Base-by-base conservation (phyloP, 1,140 invertebrate species). In the Portunus trituberculatus region DNA sequence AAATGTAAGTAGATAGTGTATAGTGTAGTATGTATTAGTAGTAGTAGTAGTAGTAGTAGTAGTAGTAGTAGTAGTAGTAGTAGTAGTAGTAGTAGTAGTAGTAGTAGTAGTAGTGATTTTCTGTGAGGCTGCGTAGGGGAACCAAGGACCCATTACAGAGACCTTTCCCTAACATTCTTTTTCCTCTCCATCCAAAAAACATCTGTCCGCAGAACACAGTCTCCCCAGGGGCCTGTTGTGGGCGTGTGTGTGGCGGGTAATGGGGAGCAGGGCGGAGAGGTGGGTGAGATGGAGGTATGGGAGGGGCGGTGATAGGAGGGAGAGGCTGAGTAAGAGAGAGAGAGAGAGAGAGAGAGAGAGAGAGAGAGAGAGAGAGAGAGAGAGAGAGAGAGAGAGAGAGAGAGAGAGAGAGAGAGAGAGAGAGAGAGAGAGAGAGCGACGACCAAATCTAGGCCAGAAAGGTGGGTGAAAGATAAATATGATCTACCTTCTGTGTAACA, bases 41-140 rank as follows among this genome's bases (percentile, higher is more conserved):
- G 59, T 76, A 76, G 59, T 76, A 76, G 59, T 76, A 76, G 59
- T 76, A 25, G 59, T 76, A 76, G 59, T 76, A 76, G 67, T 8
- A 76, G 20, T 76, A 76, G 20, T n/a, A n/a, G 67, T 16, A 76
- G 67, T n/a, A 8, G 67, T 76, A 76, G 67, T 76, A 76, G 67
- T 76, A 76, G 67, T 76, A 76, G 67, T 76, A 76, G 67, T 76
- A 76, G 67, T 76, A 76, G 67, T 76, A 76, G 67, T 76, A 76
- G 67, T 76, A 76, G 67, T 76, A 76, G 67, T 76, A 76, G 67
- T n/a, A 76, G n/a, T 76, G 67, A 20, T 76, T n/a, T 76, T 7
- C 67, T 76, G 1, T 76, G 67, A n/a, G 52, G 52, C 52, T 12
- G 39, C 39, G 3, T 20, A 10, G 67, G 20, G 20, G n/a, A 76